Evolutionary conservation across 2,888 invertebrate species (phyloP).

Genomic region (Drosophila algonquin): DNA sequence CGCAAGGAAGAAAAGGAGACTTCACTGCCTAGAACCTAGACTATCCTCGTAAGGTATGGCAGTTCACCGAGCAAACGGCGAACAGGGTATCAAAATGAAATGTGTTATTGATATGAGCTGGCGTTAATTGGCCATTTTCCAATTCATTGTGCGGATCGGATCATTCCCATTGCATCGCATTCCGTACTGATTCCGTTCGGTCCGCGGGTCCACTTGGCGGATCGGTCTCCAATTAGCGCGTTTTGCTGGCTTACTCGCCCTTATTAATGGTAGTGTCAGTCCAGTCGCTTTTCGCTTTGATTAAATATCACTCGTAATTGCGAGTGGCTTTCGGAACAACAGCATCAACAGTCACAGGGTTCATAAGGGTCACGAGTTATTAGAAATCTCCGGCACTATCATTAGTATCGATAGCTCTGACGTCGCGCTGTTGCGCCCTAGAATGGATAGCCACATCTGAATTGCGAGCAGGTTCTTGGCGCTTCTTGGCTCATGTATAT

Average conservation of each 20-base stretch:
- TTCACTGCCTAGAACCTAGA: neutral
- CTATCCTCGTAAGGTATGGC: neutral
- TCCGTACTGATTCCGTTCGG: constrained; percentile 11
- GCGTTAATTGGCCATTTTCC: constrained; percentile 48
- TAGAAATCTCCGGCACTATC: constrained; percentile 30
- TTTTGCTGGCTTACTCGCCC: constrained; percentile 48
- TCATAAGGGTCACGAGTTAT: constrained; percentile 47
- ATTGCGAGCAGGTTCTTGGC: constrained; percentile 17
- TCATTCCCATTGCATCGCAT: constrained; percentile 12
- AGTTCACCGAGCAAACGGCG: too few species aligned
- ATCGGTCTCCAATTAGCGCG: constrained; percentile 41
- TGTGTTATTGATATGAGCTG: constrained; percentile 56
- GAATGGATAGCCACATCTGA: constrained; percentile 19
- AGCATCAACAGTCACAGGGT: constrained; percentile 8
- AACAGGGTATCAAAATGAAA: constrained; percentile 24
- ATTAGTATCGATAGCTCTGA: constrained; percentile 31
- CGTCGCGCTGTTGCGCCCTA: constrained; percentile 21
- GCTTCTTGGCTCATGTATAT: constrained; percentile 51
- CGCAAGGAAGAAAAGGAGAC: too few species aligned
- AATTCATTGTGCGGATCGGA: constrained; percentile 4
- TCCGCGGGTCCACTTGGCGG: constrained; percentile 18
- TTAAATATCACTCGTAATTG: constrained; percentile 44
- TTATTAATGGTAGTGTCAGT: constrained; percentile 41
- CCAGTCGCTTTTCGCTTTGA: constrained; percentile 44
- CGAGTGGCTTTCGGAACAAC: neutral